Evolutionary conservation across 2,888 invertebrate genomes (phyloP).

Genomic region (Carterocephalus palaemon): DNA sequence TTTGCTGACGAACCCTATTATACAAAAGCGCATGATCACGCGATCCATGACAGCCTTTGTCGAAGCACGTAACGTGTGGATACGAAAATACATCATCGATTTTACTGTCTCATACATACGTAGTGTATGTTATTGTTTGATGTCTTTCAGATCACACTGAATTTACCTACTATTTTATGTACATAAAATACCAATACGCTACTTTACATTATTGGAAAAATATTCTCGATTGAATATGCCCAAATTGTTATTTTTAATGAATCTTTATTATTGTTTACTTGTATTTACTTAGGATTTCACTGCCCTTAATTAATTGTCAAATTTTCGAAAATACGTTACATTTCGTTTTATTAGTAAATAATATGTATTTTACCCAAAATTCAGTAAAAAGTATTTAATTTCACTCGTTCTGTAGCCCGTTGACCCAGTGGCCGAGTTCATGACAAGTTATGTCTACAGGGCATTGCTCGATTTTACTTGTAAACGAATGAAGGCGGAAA

Average conservation of each 20-base stretch:
- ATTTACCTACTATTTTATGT: not conserved
- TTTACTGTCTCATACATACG: conserved; percentile 24
- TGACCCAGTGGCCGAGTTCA: conserved; percentile 70
- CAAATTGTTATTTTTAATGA: too few species aligned
- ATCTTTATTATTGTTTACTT: too few species aligned
- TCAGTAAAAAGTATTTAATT: conserved; percentile 17
- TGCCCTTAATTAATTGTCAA: too few species aligned
- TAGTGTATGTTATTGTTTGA: not conserved
- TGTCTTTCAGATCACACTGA: not conserved
- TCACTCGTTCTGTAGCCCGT: conserved; percentile 47
- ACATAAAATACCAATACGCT: too few species aligned
- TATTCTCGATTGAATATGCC: too few species aligned
- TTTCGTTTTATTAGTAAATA: too few species aligned
- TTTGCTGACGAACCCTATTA: conserved; percentile 37
- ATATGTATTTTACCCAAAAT: too few species aligned
- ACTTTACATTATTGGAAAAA: too few species aligned
- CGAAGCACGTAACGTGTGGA: conserved; percentile 32
- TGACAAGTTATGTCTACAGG: conserved; percentile 55
- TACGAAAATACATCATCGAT: conserved; percentile 29
- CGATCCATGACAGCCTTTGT: conserved; percentile 38
- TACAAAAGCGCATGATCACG: conserved; percentile 48
- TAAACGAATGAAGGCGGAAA: conserved; percentile 20
- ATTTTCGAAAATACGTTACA: too few species aligned
- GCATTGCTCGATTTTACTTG: conserved; percentile 34
- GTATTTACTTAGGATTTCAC: too few species aligned